phyloP scores from a whole-genome alignment of 2,888 invertebrate genomes.

The Bembecia ichneumoniformis region DNA sequence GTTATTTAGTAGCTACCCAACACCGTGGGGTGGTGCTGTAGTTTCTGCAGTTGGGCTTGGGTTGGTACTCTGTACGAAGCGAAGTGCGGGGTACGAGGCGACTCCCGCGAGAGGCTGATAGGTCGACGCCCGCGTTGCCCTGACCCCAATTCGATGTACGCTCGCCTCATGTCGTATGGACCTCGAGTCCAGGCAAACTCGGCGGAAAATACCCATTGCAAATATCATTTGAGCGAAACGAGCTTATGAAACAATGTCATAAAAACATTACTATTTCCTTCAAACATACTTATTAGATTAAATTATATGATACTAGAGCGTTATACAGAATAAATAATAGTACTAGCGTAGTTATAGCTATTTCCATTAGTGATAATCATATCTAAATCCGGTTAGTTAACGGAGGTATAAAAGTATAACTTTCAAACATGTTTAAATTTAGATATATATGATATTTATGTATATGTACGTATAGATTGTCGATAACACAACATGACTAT shows the following conservation, averaged over 20 bases:
- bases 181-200: conserved; percentile 61
- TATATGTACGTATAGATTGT: too few relatives aligned
- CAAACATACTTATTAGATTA: background rate
- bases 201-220: conserved; percentile 63
- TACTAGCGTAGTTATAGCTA: too few relatives aligned
- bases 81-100: conserved; percentile 14
- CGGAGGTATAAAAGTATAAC: too few relatives aligned
- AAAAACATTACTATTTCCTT: background rate
- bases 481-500: too few relatives aligned
- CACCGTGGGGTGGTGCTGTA: background rate
- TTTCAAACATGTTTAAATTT: too few relatives aligned
- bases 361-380: too few relatives aligned
- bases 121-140: conserved; percentile 70
- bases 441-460: too few relatives aligned
- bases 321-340: too few relatives aligned
- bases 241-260: conserved; percentile 8
- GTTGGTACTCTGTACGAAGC: conserved; percentile 20
- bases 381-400: too few relatives aligned
- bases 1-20: background rate
- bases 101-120: conserved; percentile 32
- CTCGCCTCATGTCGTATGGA: conserved; percentile 70
- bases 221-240: conserved; percentile 25
- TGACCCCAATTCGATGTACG: conserved; percentile 64
- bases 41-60: conserved; percentile 6
- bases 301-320: too few relatives aligned